Conservation (phyloP, 2,113 vertebrate species). For the Colossoma macropomum region DNA sequence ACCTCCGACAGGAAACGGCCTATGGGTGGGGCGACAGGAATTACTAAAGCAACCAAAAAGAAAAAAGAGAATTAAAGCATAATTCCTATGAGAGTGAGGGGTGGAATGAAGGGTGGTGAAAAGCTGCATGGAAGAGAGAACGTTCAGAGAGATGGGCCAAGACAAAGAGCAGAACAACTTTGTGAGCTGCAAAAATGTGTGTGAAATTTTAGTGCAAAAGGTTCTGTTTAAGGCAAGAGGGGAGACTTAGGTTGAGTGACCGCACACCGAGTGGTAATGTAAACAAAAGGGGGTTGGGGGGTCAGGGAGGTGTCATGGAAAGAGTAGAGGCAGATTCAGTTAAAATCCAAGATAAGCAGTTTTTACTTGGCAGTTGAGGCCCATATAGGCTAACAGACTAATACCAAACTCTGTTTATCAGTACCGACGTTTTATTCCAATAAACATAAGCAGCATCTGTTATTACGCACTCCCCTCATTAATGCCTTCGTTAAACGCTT, state of each 20-base stretch:
- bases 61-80: constrained; percentile 51
- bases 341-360: neutral
- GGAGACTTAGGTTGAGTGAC: constrained; percentile 20
- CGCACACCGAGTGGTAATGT: constrained; percentile 35
- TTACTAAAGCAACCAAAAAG: constrained; percentile 63
- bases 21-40: constrained; percentile 72
- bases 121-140: constrained; percentile 1
- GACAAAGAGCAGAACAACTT: neutral
- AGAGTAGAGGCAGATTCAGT: constrained; percentile 1
- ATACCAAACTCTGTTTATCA: neutral
- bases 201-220: neutral
- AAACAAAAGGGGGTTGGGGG: constrained; percentile 37
- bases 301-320: constrained; percentile 27
- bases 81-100: constrained; percentile 38
- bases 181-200: neutral
- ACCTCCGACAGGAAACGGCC: constrained; percentile 75
- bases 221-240: constrained; percentile 15
- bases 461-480: neutral
- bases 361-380: neutral
- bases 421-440: neutral
- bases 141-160: neutral
- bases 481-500: neutral
- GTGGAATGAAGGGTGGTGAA: neutral
- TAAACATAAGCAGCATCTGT: neutral
- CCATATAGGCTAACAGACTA: neutral